Conservation (phyloP, 2,113 vertebrate species). For the Eleginops maclovinus region DNA sequence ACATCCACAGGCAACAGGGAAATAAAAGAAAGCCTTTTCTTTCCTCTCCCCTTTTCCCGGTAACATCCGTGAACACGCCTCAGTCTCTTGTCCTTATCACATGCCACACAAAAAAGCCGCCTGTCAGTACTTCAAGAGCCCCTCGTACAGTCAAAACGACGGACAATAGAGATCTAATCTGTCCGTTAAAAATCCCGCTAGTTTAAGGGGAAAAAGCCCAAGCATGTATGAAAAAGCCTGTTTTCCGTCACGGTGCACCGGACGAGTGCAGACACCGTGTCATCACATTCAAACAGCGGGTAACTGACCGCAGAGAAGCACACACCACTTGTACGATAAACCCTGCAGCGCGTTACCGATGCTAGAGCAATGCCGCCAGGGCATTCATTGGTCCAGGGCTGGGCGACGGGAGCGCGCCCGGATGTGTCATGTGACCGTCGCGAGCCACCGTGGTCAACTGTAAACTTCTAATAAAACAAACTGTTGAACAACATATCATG, state of each 20-base stretch:
- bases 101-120: conserved; percentile 60
- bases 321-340: conserved; percentile 15
- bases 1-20: conserved; percentile 26
- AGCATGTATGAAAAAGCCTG: not conserved
- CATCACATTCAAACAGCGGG: conserved; percentile 6
- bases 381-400: conserved; percentile 55
- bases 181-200: not conserved
- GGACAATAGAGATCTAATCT: not conserved
- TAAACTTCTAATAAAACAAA: conserved; percentile 44
- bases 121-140: conserved; percentile 57
- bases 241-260: not conserved
- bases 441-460: not conserved
- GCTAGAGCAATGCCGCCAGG: conserved; percentile 33
- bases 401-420: conserved; percentile 65
- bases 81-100: conserved; percentile 62
- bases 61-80: conserved; percentile 75
- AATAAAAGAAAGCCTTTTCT: conserved; percentile 17
- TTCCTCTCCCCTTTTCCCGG: conserved; percentile 33
- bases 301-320: conserved; percentile 1
- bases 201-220: not conserved
- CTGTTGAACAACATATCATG: conserved; percentile 53
- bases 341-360: conserved; percentile 53
- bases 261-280: not conserved
- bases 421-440: conserved; percentile 72
- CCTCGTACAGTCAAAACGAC: not conserved